Percentiles rank a stretch among this genome's conserved stretches.
phyloP scores from a whole-genome alignment of 2,797 vertebrate species.

The Buphagus erythrorhynchus region DNA sequence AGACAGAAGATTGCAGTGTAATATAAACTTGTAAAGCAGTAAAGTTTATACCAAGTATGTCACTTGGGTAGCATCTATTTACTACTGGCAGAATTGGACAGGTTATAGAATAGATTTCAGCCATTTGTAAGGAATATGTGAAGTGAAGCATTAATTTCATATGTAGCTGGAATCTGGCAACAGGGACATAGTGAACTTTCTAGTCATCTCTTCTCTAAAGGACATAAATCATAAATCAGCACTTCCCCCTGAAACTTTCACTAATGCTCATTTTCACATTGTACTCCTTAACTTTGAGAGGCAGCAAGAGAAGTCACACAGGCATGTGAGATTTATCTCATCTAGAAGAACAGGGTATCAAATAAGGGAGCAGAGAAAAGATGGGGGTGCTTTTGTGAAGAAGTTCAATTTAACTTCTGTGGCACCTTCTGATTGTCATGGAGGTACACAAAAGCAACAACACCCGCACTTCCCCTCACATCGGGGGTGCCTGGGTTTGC shows the following conservation, averaged over 20 bases:
- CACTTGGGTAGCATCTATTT: neutral
- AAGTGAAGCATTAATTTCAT: neutral
- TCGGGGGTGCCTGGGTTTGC: accelerated
- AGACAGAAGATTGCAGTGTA: neutral
- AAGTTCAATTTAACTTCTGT: neutral
- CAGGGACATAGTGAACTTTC: neutral
- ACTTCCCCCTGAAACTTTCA: neutral
- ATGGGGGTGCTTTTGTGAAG: neutral
- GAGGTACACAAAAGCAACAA: neutral
- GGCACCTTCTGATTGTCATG: neutral
- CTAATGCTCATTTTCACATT: neutral
- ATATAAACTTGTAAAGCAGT: neutral
- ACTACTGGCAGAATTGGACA: neutral
- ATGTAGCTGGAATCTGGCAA: neutral
- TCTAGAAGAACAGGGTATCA: neutral
- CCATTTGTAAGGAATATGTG: neutral
- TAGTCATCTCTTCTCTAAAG: neutral
- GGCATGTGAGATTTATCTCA: neutral
- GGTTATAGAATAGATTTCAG: neutral
- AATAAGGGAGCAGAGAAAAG: neutral
- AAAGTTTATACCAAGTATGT: neutral
- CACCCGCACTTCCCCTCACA: accelerated
- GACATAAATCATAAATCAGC: neutral
- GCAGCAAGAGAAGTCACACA: neutral
- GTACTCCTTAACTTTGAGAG: neutral